A percentile compares a stretch with the other conserved stretches of the same genome.
These are phyloP conservation scores for Neoarius graeffei DNA, from an alignment of 2,113 vertebrate species.

Conservation along the genomic window DNA sequence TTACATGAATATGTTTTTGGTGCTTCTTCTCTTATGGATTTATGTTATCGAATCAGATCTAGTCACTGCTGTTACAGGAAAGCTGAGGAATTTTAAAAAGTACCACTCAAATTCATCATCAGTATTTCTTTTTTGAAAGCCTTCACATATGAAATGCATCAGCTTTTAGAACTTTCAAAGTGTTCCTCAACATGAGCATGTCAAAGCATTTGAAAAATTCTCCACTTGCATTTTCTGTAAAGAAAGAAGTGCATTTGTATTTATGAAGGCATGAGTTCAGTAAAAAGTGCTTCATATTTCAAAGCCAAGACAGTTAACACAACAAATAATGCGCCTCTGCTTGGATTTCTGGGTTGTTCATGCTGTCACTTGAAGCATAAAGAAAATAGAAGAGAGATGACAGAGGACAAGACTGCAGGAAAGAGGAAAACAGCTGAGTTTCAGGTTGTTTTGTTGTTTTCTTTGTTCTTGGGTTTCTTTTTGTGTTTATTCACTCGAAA, in stretches of 20 bases:
- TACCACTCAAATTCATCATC: conserved; percentile 37
- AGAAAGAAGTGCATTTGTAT: neutral
- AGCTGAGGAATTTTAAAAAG: neutral
- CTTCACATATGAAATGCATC: neutral
- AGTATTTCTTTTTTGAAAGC: conserved; percentile 20
- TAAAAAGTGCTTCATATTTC: neutral
- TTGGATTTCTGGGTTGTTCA: neutral
- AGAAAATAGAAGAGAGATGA: neutral
- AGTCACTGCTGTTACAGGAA: neutral
- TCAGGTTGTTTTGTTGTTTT: conserved; percentile 18
- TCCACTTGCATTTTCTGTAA: neutral
- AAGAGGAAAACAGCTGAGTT: conserved; percentile 1
- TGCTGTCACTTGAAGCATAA: conserved; percentile 22
- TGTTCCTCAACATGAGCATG: neutral
- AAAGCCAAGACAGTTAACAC: neutral
- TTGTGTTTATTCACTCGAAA: conserved; percentile 34
- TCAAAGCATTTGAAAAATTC: neutral
- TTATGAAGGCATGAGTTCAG: neutral
- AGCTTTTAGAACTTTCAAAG: neutral
- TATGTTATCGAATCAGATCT: conserved; percentile 4
- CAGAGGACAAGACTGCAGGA: neutral
- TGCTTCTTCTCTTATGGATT: neutral
- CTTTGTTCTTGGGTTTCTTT: neutral
- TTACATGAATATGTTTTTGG: neutral
- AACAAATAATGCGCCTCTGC: neutral